These are phyloP conservation scores for Mohoua ochrocephala DNA, from an alignment of 2,113 vertebrate species.

Conservation along the genomic window DNA sequence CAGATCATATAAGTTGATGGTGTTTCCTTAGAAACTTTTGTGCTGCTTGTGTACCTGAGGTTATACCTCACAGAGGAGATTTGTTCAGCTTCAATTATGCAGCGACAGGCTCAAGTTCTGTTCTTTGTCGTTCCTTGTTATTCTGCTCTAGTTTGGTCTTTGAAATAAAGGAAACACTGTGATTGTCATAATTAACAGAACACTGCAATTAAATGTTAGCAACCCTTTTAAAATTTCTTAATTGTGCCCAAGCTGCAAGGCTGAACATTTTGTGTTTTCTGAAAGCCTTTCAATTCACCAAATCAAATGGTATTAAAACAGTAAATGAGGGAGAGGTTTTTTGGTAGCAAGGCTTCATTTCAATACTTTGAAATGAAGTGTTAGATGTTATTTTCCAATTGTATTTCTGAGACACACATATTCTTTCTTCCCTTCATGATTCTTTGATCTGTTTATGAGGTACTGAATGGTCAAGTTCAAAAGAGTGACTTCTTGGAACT, in stretches of 20 bases:
- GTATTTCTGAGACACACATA: not conserved
- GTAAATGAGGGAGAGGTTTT: not conserved
- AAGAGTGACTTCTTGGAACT: not conserved
- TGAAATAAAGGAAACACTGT: not conserved
- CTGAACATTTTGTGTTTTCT: not conserved
- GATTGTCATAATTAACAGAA: not conserved
- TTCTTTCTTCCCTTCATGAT: not conserved
- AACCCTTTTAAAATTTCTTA: not conserved
- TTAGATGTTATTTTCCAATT: not conserved
- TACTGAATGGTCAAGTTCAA: not conserved
- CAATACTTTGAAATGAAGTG: not conserved
- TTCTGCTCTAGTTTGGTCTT: not conserved
- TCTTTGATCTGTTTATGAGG: not conserved
- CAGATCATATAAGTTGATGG: not conserved
- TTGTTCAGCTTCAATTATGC: not conserved
- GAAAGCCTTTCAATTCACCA: not conserved
- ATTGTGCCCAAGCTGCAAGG: not conserved
- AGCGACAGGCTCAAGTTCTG: not conserved
- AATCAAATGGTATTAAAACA: not conserved
- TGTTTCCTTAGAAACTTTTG: not conserved
- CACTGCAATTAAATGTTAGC: not conserved
- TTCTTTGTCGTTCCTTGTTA: not conserved
- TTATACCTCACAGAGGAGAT: not conserved
- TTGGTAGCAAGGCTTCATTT: not conserved
- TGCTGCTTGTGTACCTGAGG: not conserved